phyloP scores from a whole-genome alignment of 2,113 vertebrate genomes.

The Myiagra hebetior region DNA sequence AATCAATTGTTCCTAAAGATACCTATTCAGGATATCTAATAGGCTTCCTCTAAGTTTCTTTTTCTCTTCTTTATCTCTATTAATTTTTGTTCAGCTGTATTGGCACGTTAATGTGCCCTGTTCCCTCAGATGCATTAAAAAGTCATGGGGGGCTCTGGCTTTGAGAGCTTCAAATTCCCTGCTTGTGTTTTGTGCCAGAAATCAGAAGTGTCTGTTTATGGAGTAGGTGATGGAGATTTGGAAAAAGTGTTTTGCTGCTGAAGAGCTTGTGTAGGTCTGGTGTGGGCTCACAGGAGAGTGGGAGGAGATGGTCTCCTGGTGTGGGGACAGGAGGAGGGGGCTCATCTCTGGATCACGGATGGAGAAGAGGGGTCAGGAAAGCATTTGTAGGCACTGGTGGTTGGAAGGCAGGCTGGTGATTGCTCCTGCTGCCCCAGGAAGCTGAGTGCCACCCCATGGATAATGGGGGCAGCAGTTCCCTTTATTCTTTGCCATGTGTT shows the following conservation, averaged over 20 bases:
- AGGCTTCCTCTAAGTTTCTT: background rate
- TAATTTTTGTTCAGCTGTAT: background rate
- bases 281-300: fast-evolving
- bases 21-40: background rate
- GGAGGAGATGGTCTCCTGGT: background rate
- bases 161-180: background rate
- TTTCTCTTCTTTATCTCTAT: background rate
- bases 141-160: background rate
- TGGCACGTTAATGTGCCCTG: background rate
- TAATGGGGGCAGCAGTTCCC: too few species aligned
- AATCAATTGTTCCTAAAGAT: background rate
- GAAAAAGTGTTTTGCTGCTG: background rate
- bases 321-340: background rate
- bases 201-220: background rate
- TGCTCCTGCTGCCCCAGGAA: background rate
- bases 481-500: background rate
- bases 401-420: background rate
- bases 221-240: background rate
- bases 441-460: background rate
- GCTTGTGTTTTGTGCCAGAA: background rate
- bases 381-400: background rate
- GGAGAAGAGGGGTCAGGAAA: background rate
- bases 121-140: background rate
- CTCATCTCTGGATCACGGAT: background rate
- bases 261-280: background rate